Evolutionary conservation across 2,888 invertebrate species (phyloP).

Genomic region (Melanophora roralis): DNA sequence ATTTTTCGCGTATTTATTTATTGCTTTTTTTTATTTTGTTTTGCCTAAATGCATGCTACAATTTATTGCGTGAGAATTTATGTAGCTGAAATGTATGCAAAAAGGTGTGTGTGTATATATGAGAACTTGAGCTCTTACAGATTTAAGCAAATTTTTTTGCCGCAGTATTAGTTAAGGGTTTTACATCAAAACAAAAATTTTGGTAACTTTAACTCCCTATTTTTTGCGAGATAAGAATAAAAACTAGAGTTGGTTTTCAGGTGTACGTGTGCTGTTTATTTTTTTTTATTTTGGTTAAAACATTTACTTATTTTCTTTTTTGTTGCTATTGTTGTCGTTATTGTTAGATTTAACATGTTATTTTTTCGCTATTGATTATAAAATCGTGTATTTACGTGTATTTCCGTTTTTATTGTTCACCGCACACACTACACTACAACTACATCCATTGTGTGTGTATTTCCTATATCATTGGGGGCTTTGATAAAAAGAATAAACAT

Average conservation of each 20-base stretch:
- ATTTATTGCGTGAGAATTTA: conserved; percentile 62
- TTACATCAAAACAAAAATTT: conserved; percentile 43
- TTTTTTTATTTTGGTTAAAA: conserved; percentile 25
- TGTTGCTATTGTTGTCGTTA: conserved; percentile 26
- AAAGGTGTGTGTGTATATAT: no score
- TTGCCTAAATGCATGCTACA: conserved; percentile 58
- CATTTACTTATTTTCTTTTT: no score
- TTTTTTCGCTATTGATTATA: conserved; percentile 45
- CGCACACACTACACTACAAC: background rate
- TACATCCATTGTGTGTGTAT: background rate
- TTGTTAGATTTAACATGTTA: conserved; percentile 57
- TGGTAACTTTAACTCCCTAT: conserved; percentile 47
- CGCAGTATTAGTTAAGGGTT: background rate
- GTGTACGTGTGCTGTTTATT: background rate
- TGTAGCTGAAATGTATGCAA: conserved; percentile 11
- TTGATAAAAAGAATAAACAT: conserved; percentile 42
- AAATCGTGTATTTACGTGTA: conserved; percentile 57
- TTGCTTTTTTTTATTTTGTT: background rate
- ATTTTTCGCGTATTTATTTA: conserved; percentile 55
- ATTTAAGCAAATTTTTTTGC: conserved; percentile 37
- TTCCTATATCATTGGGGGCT: conserved; percentile 9
- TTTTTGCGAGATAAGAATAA: background rate
- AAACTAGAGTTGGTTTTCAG: background rate
- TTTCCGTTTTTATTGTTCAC: conserved; percentile 57
- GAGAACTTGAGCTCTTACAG: background rate